phyloP scores from a whole-genome alignment of 2,797 vertebrate genomes.

The Gastrophryne carolinensis region DNA sequence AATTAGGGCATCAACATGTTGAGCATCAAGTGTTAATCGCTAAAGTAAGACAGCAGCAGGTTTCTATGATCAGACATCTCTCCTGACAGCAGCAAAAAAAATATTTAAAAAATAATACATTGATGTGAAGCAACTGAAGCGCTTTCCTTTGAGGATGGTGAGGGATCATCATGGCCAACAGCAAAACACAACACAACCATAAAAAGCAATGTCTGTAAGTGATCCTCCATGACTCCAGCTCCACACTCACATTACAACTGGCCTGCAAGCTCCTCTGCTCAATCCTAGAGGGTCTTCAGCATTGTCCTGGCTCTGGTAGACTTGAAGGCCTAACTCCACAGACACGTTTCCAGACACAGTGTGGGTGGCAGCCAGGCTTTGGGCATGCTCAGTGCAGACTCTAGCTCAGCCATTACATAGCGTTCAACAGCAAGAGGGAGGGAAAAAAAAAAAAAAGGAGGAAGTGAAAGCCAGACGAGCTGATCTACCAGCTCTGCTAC shows the following conservation, averaged over 20 bases:
- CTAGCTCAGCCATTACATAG: slow-evolving; percentile 68
- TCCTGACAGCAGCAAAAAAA: background rate
- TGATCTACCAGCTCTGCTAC: slow-evolving; percentile 39
- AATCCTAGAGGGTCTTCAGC: slow-evolving; percentile 43
- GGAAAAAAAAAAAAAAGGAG: slow-evolving; percentile 53
- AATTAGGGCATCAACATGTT: too few relatives aligned
- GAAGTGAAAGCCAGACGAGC: slow-evolving; percentile 53
- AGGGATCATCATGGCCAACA: background rate
- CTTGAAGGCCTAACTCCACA: slow-evolving; percentile 60
- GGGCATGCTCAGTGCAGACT: slow-evolving; percentile 72
- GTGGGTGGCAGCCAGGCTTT: slow-evolving; percentile 67
- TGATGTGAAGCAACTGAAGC: background rate
- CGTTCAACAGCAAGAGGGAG: slow-evolving; percentile 59
- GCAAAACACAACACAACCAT: background rate
- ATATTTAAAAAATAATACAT: too few relatives aligned
- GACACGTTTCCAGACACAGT: slow-evolving; percentile 66
- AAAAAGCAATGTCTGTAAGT: background rate
- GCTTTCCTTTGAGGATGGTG: background rate
- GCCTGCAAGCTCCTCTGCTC: slow-evolving; percentile 42
- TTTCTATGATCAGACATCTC: background rate
- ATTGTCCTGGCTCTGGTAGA: slow-evolving; percentile 62
- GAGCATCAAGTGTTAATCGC: slow-evolving; percentile 1
- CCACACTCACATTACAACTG: background rate
- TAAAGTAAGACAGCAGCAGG: slow-evolving; percentile 6
- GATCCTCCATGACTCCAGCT: background rate